Base-by-base conservation (phyloP, 1,140 invertebrate species). In the Oedothorax gibbosus region DNA sequence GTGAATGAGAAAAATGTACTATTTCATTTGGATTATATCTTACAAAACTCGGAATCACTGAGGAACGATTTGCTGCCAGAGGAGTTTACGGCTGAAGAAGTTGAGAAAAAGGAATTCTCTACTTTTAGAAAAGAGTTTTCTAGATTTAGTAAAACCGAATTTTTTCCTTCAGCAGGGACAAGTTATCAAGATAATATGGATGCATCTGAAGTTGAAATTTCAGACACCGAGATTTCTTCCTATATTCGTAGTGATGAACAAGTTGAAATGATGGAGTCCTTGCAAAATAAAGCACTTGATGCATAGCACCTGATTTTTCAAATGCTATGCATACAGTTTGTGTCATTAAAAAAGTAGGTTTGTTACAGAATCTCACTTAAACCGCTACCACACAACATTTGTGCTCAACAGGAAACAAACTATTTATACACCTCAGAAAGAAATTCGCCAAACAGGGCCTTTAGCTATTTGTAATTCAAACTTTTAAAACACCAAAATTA, bases 1-100 rank as follows among this genome's bases (percentile, higher is more conserved):
- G 68, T 82, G 9, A 82, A 8, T 72, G 79, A 73, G 53, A 82
- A 73, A 51, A 82, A 82, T 64, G 4, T 72, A 10, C 21, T 62
- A 0, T 53, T 72, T 72, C 69, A 72, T 56, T 53, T 82, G 35
- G 51, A 53, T 64, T 72, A 62, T 15, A 82, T 82, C 8, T 62
- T 82, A 15, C 35, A 82, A 62, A 82, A 82, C 15, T 82, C 79
- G 20, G 49, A 51, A 53, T 51, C 68, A 9, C 64, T 82, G 51
- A 68, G 79, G 0, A 72, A 82, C 73, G 79, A 82, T 62, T 53
- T 73, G 14, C 15, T 72, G 0, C 8, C 56, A 49, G 35, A 82
- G 18, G 57, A 21, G 64, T 71, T 51, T 51, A 64, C 35, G 10
- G 50, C 8, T 21, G 79, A 82, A 60, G 69, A 49, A 53, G 64